Evolutionary conservation across 1,140 invertebrate species (phyloP).

Genomic region (Propsilocerus akamusi): DNA sequence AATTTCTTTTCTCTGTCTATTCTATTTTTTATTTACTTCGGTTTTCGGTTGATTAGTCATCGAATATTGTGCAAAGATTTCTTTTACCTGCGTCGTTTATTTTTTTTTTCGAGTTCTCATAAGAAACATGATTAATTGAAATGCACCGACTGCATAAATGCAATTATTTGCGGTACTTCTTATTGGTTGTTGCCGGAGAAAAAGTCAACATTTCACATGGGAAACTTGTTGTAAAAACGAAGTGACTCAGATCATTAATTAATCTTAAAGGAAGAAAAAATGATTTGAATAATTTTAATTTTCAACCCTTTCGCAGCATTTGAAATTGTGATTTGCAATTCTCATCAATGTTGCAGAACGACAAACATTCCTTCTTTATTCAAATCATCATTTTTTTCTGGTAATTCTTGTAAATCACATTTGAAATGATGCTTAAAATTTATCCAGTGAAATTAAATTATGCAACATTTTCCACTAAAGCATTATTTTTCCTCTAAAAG

Average conservation of each 20-base stretch:
- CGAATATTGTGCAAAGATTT: not conserved
- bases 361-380: too few relatives aligned
- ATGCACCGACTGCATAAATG: not conserved
- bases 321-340: constrained; percentile 1
- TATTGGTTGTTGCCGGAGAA: not conserved
- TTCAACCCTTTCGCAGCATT: not conserved
- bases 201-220: not conserved
- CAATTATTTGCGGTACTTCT: not conserved
- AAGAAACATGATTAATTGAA: not conserved
- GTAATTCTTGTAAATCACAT: too few relatives aligned
- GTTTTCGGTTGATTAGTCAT: constrained; percentile 2
- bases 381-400: too few relatives aligned
- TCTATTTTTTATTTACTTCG: not conserved
- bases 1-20: too few relatives aligned
- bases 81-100: too few relatives aligned
- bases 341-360: too few relatives aligned
- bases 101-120: not conserved
- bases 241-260: not conserved
- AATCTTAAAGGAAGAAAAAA: not conserved
- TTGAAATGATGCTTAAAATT: too few relatives aligned
- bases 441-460: too few relatives aligned
- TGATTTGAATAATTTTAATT: not conserved
- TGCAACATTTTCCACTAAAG: too few relatives aligned
- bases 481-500: too few relatives aligned
- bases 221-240: not conserved